These are phyloP conservation scores for Brachionus paranguensis DNA, from an alignment of 1,140 invertebrate species.

Conservation along the genomic window DNA sequence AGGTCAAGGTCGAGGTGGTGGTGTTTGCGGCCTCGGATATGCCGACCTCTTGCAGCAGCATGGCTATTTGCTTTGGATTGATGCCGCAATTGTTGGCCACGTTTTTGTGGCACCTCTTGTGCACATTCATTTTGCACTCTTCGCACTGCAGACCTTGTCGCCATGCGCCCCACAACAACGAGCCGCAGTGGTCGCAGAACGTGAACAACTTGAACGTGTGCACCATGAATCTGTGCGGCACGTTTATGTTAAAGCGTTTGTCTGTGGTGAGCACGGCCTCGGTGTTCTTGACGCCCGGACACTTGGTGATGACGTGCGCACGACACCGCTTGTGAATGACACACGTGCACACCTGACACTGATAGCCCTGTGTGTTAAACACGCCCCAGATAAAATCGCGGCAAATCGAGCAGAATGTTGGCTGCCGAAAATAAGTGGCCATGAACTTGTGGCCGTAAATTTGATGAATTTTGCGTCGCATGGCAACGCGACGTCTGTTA, in stretches of 20 bases:
- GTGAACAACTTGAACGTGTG: slow-evolving; percentile 96
- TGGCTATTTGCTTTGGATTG: slow-evolving; percentile 89
- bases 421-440: slow-evolving; percentile 95
- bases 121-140: slow-evolving; percentile 94
- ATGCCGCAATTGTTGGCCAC: slow-evolving; percentile 99
- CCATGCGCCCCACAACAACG: slow-evolving; percentile 86
- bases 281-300: slow-evolving; percentile 73
- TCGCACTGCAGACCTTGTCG: slow-evolving; percentile 95
- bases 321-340: slow-evolving; percentile 92
- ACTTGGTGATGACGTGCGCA: slow-evolving; percentile 81
- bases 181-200: slow-evolving; percentile 98
- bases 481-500: slow-evolving; percentile 82
- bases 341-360: slow-evolving; percentile 97
- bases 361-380: slow-evolving; percentile 93
- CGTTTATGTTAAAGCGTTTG: slow-evolving; percentile 87
- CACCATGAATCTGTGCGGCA: slow-evolving; percentile 77
- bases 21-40: slow-evolving; percentile 59
- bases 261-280: slow-evolving; percentile 39
- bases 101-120: slow-evolving; percentile 96
- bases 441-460: slow-evolving; percentile 99
- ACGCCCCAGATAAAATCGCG: slow-evolving; percentile 97
- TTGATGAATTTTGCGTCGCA: slow-evolving; percentile 83
- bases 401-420: slow-evolving; percentile 97
- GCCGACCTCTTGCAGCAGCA: slow-evolving; percentile 80
- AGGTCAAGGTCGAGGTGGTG: no score